Conservation (phyloP, 2,888 invertebrate genomes). For the Exocentrus adspersus region DNA sequence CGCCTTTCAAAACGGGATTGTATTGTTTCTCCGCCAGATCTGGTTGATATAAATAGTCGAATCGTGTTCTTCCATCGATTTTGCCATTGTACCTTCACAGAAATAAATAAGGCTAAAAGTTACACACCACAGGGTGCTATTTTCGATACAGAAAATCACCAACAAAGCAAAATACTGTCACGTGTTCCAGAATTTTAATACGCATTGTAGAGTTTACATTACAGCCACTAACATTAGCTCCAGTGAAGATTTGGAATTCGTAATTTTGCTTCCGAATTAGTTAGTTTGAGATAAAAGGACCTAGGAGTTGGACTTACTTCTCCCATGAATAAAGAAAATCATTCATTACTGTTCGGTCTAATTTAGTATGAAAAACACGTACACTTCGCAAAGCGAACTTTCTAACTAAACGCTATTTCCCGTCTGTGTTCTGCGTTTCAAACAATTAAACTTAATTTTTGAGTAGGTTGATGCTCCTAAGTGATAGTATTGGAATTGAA, state of each 20-base stretch:
- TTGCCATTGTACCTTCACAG: conserved; percentile 1
- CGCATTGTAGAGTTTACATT: too few relatives aligned
- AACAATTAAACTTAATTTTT: conserved; percentile 4
- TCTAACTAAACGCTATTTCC: conserved; percentile 1
- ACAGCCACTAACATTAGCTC: too few relatives aligned
- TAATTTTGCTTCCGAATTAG: too few relatives aligned
- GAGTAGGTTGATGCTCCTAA: neutral
- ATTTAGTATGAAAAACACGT: conserved; percentile 3
- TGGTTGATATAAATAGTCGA: conserved; percentile 10
- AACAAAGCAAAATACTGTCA: too few relatives aligned
- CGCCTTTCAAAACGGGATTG: neutral
- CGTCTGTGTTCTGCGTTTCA: conserved; percentile 1
- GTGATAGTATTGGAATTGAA: too few relatives aligned
- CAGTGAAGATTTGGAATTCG: too few relatives aligned
- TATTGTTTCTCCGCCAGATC: neutral
- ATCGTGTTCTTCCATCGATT: conserved; percentile 13
- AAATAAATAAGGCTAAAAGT: neutral
- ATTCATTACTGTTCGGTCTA: conserved; percentile 1
- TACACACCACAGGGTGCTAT: too few relatives aligned
- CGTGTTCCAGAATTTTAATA: too few relatives aligned
- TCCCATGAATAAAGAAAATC: neutral
- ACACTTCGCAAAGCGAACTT: neutral
- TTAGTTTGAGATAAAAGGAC: too few relatives aligned
- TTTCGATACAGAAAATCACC: too few relatives aligned
- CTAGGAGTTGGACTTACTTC: neutral